Base-by-base conservation (phyloP, 2,888 invertebrate genomes). In the Cantharis rufa region DNA sequence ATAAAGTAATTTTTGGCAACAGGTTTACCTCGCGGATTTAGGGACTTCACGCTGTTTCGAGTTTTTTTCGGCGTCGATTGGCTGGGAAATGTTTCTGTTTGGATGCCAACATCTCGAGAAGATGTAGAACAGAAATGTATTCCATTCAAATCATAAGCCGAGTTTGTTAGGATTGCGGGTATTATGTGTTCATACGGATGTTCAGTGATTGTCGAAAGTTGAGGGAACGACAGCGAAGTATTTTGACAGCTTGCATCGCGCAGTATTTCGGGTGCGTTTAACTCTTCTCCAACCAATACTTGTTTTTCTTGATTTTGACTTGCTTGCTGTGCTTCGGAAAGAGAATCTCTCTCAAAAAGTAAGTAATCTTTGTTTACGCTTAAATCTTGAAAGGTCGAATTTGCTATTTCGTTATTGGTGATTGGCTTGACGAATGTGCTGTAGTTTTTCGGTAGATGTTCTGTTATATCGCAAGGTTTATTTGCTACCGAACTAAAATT, bases 361-460 rank as follows among this genome's bases (percentile, higher is more conserved):
- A 24, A 66, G 15, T 24, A 21, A n/a, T 66, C 70, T 3, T 62
- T 16, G n/a, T 15, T 61, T 1, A 62, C 62, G 10, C 70, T 62
- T 1, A 74, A 71, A 32, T 78, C 75, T 2, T 78, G 64, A 18
- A 79, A 72, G 13, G 80, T 81, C 0, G 80, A 81, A 69, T 78
- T 81, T 7, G 76, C 80, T 5, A 48, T 64, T 48, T 80, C 76
- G 63, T 81, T 81, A 27, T 78, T 78, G 0, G 79, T 75, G 28
- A 81, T 81, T 7, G 80, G 81, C 71, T 71, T 71, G 1, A 61
- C 76, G 62, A 80, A 81, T 16, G 24, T 69, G 15, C 74, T 68
- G 21, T 78, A 77, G 21, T 48, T 76, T 32, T 27, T 69, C 13
- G 70, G 75, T 32, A 72, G 21, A 10, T 71, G 64, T 62, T 62